These are phyloP conservation scores for Microplitis demolitor DNA, from an alignment of 1,140 invertebrate genomes.

Conservation along the genomic window DNA sequence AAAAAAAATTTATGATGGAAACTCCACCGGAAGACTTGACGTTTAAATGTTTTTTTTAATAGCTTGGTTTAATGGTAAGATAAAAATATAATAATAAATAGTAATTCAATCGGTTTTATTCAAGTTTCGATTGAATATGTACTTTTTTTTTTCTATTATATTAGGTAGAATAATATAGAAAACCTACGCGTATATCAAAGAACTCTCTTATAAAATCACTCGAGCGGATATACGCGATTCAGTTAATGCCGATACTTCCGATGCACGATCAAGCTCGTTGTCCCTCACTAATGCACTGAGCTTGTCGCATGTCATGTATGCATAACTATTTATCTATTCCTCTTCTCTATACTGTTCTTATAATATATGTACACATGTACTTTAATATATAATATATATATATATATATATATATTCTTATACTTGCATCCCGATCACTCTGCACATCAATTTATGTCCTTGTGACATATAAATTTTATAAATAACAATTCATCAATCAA, in stretches of 20 bases:
- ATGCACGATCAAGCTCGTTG: constrained; percentile 17
- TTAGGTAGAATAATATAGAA: constrained; percentile 11
- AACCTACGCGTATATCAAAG: not conserved
- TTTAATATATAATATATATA: too few species aligned
- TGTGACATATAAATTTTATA: too few species aligned
- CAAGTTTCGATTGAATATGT: too few species aligned
- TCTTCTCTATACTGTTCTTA: not conserved
- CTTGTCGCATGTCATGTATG: not conserved
- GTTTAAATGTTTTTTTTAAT: too few species aligned
- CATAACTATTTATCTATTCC: constrained; percentile 13
- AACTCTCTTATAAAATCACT: constrained; percentile 42
- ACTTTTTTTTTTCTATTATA: not conserved
- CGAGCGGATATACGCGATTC: constrained; percentile 56
- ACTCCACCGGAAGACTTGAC: too few species aligned
- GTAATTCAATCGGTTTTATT: not conserved
- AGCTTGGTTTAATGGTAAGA: too few species aligned
- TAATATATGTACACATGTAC: not conserved
- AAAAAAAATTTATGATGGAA: too few species aligned
- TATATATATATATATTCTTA: too few species aligned
- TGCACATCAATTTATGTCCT: too few species aligned
- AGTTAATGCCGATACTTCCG: constrained; percentile 39
- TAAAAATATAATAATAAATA: too few species aligned
- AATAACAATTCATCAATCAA: too few species aligned
- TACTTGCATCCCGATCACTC: too few species aligned
- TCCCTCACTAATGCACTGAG: constrained; percentile 11